Percentiles rank a stretch among this genome's conserved stretches.
Evolutionary conservation across 2,888 invertebrate genomes (phyloP).

Genomic region (Stenichneumon culpator): DNA sequence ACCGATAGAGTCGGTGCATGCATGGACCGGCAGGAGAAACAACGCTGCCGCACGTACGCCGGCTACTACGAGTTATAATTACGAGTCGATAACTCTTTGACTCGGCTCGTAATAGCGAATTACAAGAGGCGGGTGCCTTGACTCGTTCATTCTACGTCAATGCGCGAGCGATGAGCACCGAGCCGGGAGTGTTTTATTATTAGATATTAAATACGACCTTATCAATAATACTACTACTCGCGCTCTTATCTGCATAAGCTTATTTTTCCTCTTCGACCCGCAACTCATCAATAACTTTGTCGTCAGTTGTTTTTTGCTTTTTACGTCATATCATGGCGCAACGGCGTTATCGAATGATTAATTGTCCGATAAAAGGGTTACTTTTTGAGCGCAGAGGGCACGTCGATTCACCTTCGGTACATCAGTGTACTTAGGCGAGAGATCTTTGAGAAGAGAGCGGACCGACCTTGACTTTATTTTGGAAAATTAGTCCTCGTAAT

Average conservation of each 20-base stretch:
- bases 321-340: constrained; percentile 16
- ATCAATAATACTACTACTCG: constrained; percentile 34
- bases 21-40: background rate
- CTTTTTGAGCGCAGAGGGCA: background rate
- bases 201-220: constrained; percentile 30
- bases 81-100: constrained; percentile 2
- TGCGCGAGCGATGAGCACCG: background rate
- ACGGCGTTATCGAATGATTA: constrained; percentile 19
- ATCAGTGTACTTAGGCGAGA: background rate
- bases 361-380: constrained; percentile 1
- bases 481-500: background rate
- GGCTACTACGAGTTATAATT: background rate
- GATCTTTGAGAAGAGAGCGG: no score
- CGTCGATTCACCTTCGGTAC: background rate
- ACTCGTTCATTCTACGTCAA: background rate
- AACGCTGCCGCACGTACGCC: background rate
- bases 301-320: constrained; percentile 4
- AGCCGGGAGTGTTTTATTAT: background rate
- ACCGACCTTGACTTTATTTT: background rate
- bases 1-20: constrained; percentile 4
- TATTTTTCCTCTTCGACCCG: constrained; percentile 37
- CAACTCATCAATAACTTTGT: constrained; percentile 25
- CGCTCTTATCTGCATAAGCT: constrained; percentile 41
- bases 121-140: background rate
- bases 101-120: background rate